phyloP scores from a whole-genome alignment of 1,140 invertebrate species.

The Colletes latitarsis region DNA sequence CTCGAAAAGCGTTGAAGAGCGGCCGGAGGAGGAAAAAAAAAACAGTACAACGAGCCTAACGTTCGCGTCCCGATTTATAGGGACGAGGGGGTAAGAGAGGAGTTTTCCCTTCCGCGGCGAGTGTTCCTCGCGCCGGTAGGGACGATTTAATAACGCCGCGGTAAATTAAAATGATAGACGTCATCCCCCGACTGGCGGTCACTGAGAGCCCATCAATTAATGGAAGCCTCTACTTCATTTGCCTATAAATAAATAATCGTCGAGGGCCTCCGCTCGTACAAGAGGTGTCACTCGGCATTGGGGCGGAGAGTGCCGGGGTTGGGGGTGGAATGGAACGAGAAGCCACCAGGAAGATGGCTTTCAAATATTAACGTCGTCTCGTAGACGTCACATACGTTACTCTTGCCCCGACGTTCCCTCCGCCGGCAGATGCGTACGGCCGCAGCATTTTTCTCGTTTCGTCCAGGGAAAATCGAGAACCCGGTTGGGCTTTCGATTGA shows the following conservation, averaged over 20 bases:
- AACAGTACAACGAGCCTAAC: slow-evolving; percentile 1
- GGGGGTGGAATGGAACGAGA: slow-evolving; percentile 44
- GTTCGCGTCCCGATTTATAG: neutral
- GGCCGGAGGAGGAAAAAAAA: neutral
- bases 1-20: slow-evolving; percentile 26
- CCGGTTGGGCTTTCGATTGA: neutral
- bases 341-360: slow-evolving; percentile 63
- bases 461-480: slow-evolving; percentile 22
- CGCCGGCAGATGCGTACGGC: slow-evolving; percentile 55
- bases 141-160: slow-evolving; percentile 76
- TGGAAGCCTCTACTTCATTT: slow-evolving; percentile 77
- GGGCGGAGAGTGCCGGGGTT: slow-evolving; percentile 39
- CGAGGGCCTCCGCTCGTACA: slow-evolving; percentile 63
- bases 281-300: slow-evolving; percentile 64
- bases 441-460: slow-evolving; percentile 40
- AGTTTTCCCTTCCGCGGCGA: slow-evolving; percentile 46
- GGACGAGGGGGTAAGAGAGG: slow-evolving; percentile 1
- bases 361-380: slow-evolving; percentile 71
- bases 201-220: slow-evolving; percentile 80
- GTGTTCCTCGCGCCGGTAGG: slow-evolving; percentile 50
- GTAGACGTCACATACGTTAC: slow-evolving; percentile 70
- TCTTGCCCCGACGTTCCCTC: slow-evolving; percentile 56
- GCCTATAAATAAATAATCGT: slow-evolving; percentile 79
- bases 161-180: slow-evolving; percentile 80
- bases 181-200: slow-evolving; percentile 76